A percentile compares a stretch with the other conserved stretches of the same genome.
Evolutionary conservation across 2,888 invertebrate species (phyloP).

Genomic region (Caenorhabditis sinica): DNA sequence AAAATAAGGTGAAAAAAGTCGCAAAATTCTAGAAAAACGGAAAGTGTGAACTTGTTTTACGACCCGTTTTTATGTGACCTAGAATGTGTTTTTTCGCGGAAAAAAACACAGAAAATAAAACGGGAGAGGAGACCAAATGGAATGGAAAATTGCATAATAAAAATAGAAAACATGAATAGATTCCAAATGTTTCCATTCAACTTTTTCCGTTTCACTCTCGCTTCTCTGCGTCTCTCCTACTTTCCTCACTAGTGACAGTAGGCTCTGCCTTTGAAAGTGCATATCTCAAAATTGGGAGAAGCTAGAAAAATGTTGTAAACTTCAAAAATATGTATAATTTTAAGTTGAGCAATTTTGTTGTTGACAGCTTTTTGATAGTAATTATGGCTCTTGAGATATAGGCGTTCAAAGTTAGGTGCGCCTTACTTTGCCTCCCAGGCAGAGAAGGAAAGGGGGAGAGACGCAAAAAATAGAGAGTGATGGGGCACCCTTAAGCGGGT

Average conservation of each 20-base stretch:
- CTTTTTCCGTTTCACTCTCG: neutral
- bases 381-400: neutral
- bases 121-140: neutral
- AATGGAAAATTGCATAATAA: too few species aligned
- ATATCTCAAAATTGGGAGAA: too few species aligned
- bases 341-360: neutral
- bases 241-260: neutral
- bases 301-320: neutral
- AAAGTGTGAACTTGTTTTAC: slow-evolving; percentile 3
- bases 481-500: too few species aligned
- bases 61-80: slow-evolving; percentile 7
- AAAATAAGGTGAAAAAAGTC: neutral
- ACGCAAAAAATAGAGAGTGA: too few species aligned
- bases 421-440: too few species aligned
- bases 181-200: neutral
- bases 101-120: neutral
- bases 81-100: neutral
- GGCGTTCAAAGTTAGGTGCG: neutral
- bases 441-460: too few species aligned
- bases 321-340: neutral
- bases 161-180: too few species aligned
- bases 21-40: neutral
- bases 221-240: neutral
- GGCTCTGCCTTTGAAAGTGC: neutral
- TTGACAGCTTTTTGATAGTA: neutral